Conservation (phyloP, 2,888 invertebrate genomes). For the Eristalis pertinax region DNA sequence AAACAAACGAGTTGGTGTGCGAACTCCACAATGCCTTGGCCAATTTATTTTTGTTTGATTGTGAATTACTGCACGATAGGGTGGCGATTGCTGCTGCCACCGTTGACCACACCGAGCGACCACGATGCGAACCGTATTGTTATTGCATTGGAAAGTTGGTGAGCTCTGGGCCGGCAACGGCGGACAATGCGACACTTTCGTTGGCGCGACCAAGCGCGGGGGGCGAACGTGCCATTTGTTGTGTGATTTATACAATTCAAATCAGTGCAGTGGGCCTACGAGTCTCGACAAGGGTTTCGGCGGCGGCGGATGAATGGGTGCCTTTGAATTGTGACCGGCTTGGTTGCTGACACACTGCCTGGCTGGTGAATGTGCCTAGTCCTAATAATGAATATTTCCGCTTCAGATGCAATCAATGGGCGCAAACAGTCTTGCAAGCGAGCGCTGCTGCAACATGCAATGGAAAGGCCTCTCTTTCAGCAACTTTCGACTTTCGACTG, state of each 20-base stretch:
- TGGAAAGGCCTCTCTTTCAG: constrained; percentile 38
- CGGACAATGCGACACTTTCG: constrained; percentile 65
- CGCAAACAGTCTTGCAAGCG: neutral
- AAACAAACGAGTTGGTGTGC: constrained; percentile 27
- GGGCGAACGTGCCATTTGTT: constrained; percentile 16
- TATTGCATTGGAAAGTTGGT: constrained; percentile 27
- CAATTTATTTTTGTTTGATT: constrained; percentile 65
- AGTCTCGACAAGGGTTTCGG: neutral
- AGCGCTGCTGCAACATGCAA: constrained; percentile 49
- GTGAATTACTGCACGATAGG: constrained; percentile 53
- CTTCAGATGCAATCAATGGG: constrained; percentile 66
- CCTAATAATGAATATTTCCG: constrained; percentile 60
- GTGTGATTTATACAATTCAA: constrained; percentile 65
- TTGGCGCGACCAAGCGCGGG: constrained; percentile 35
- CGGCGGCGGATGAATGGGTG: neutral
- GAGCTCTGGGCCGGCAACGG: constrained; percentile 11
- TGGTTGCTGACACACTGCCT: constrained; percentile 56
- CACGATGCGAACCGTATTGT: constrained; percentile 11
- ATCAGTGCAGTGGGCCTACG: constrained; percentile 59
- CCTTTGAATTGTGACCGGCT: constrained; percentile 35
- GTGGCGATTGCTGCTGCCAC: neutral
- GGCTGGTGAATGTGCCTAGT: constrained; percentile 50
- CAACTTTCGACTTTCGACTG: constrained; percentile 59
- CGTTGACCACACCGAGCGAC: neutral
- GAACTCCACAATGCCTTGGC: constrained; percentile 21